A percentile compares a stretch with the other conserved stretches of the same genome.
Conservation (phyloP, 2,888 invertebrate genomes). For the Eubasilissa splendida region DNA sequence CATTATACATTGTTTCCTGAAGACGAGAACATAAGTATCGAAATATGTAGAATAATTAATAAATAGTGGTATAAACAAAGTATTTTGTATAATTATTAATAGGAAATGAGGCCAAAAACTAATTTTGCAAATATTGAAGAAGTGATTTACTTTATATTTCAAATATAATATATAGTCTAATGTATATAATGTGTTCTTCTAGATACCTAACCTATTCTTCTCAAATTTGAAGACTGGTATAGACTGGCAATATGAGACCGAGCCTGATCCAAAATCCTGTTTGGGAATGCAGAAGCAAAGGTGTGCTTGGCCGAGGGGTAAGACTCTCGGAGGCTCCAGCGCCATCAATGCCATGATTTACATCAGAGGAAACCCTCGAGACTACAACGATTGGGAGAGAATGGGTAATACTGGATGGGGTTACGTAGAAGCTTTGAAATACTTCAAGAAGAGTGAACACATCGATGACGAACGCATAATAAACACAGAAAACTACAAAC, state of each 20-base stretch:
- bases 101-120: too few species aligned
- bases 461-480: slow-evolving; percentile 34
- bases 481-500: slow-evolving; percentile 60
- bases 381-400: slow-evolving; percentile 70
- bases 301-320: slow-evolving; percentile 77
- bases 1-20: too few species aligned
- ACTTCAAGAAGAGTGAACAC: slow-evolving; percentile 66
- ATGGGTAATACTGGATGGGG: slow-evolving; percentile 69
- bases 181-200: neutral
- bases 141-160: too few species aligned
- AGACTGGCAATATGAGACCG: slow-evolving; percentile 74
- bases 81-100: too few species aligned
- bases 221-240: slow-evolving; percentile 23
- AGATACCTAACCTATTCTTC: slow-evolving; percentile 42
- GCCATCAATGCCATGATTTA: slow-evolving; percentile 74
- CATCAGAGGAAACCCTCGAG: slow-evolving; percentile 67
- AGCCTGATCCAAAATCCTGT: slow-evolving; percentile 66
- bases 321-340: slow-evolving; percentile 76
- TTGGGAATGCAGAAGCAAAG: slow-evolving; percentile 65
- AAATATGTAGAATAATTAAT: too few species aligned
- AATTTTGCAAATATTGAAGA: too few species aligned
- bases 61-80: too few species aligned
- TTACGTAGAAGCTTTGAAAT: slow-evolving; percentile 64
- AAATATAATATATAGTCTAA: too few species aligned
- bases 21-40: too few species aligned